phyloP scores from a whole-genome alignment of 2,888 invertebrate species.

The Ceramica pisi region DNA sequence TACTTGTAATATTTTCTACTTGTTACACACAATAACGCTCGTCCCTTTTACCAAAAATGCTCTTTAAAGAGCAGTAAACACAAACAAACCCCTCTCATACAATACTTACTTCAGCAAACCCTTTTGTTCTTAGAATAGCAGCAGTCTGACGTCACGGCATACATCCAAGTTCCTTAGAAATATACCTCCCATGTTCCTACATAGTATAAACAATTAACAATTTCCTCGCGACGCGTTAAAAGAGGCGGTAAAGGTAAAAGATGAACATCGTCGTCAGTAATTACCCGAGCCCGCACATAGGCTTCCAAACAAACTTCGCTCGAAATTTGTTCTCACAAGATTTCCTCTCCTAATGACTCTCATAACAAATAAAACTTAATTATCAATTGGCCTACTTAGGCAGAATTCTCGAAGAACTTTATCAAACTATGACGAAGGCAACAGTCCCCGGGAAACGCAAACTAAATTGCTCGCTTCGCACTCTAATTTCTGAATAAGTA shows the following conservation, averaged over 20 bases:
- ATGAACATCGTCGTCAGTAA: constrained; percentile 69
- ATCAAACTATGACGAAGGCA: constrained; percentile 73
- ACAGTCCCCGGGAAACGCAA: constrained; percentile 64
- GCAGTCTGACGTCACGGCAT: constrained; percentile 4
- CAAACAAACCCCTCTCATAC: constrained; percentile 42
- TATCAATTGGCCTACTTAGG: constrained; percentile 76
- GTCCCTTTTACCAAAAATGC: constrained; percentile 44
- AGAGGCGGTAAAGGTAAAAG: constrained; percentile 62
- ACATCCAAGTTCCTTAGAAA: constrained; percentile 22
- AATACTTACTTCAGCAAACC: constrained; percentile 22
- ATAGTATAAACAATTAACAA: constrained; percentile 61
- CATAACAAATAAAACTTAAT: constrained; percentile 80
- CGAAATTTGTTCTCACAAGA: constrained; percentile 74
- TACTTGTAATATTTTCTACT: constrained; percentile 59
- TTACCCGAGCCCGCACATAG: constrained; percentile 75
- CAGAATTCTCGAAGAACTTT: constrained; percentile 69
- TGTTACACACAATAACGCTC: constrained; percentile 46
- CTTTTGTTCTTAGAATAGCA: constrained; percentile 31
- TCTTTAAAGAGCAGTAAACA: constrained; percentile 42
- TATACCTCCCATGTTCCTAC: constrained; percentile 23
- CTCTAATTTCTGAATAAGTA: constrained; percentile 54
- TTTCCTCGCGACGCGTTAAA: constrained; percentile 60
- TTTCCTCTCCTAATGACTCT: constrained; percentile 74
- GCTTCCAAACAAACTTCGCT: constrained; percentile 72
- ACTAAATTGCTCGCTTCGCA: constrained; percentile 61